Base-by-base conservation (phyloP, 2,888 invertebrate genomes). In the Eustalomyia histrio region DNA sequence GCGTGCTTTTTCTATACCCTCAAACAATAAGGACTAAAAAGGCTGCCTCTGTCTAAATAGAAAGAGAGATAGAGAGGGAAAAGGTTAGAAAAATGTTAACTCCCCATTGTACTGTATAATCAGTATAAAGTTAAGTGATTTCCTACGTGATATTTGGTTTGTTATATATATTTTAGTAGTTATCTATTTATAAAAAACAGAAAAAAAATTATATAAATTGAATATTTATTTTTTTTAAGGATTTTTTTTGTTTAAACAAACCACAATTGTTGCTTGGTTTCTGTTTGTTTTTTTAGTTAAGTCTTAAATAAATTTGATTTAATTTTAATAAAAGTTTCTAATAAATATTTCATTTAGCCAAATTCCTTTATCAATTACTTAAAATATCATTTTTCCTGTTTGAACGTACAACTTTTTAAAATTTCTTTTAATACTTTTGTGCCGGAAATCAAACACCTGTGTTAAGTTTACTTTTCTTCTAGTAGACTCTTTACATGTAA, bases 131-230 rank as follows among this genome's bases (percentile, higher is more conserved):
- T 84, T 85, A 86, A 86, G 85, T 86, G 85, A 86, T 86, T 86
- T 86, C 82, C 84, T 84, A 86, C 86, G 86, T 86, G 86, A 84
- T 85, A 79, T 86, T 85, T 83, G 81, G 69, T 74, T 75, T 69
- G 16, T 65, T 21, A 43, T 73, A 17, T 50, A 24, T 29, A 29
- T 29, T 29, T 29, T 21, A 21, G 29, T 29, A 50, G 63, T 69
- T 69, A 68, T 76, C 61, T 68, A 55, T 68, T 50, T 47, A 47
- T 47, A 47, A 14, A 47, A 47, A 47, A 47, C 21, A 6, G 29
- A 29, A 29, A n/a, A n/a, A n/a, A n/a, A n/a, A n/a, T n/a, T n/a
- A n/a, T n/a, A n/a, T 29, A 29, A 29, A 29, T 29, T 29, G 29
- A 29, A 29, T 29, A 29, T 29, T 29, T 29, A 53, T 53, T 18